phyloP scores from a whole-genome alignment of 2,113 vertebrate genomes.

The Catharus fuscescens region DNA sequence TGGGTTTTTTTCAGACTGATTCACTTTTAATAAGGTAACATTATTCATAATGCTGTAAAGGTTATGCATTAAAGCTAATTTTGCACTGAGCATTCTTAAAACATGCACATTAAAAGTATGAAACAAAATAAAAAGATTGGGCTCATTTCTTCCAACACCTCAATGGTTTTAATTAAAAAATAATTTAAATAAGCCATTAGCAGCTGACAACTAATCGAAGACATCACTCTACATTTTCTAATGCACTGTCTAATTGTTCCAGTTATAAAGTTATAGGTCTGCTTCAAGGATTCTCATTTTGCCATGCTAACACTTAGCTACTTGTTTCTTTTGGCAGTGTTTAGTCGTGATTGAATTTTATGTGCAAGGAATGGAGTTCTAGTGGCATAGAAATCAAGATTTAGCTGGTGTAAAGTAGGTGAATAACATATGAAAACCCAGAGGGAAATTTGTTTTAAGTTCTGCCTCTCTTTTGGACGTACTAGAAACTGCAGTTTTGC shows the following conservation, averaged over 20 bases:
- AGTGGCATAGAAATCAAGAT: not conserved
- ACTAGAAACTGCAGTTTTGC: not conserved
- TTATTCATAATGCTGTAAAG: not conserved
- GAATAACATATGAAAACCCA: not conserved
- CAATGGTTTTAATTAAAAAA: not conserved
- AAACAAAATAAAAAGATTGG: not conserved
- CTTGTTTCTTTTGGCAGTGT: not conserved
- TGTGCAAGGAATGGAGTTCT: not conserved
- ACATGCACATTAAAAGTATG: not conserved
- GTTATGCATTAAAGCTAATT: not conserved
- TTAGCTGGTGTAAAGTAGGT: not conserved
- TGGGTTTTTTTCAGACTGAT: not conserved
- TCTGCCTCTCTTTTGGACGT: not conserved
- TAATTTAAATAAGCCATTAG: not conserved
- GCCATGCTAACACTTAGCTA: not conserved
- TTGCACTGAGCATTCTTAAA: not conserved
- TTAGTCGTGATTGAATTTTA: not conserved
- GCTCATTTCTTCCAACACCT: not conserved
- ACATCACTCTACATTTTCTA: not conserved
- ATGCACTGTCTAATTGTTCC: not conserved
- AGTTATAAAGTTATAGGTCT: not conserved
- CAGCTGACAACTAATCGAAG: not conserved
- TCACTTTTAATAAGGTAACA: constrained; percentile 8
- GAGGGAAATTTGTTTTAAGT: not conserved
- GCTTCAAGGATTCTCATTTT: not conserved